phyloP scores from a whole-genome alignment of 2,797 vertebrate species.

The Hipposideros larvatus region DNA sequence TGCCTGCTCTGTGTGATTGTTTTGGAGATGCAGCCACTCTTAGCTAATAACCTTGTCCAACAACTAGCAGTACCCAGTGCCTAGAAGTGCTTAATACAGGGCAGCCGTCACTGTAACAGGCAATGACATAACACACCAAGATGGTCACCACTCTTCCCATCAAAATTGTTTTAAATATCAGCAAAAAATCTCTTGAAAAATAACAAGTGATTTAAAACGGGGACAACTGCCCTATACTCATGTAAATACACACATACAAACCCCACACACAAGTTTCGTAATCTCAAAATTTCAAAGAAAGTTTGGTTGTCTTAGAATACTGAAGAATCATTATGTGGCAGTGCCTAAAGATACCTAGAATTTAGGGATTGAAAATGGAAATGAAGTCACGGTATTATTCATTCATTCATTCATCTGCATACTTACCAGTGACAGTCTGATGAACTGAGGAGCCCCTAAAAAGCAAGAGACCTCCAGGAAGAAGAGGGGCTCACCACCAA shows the following conservation, averaged over 20 bases:
- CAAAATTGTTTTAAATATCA: background rate
- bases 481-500: background rate
- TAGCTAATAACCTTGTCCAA: background rate
- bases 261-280: background rate
- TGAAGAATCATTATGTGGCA: background rate
- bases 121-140: background rate
- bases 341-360: background rate
- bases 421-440: background rate
- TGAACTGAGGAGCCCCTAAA: background rate
- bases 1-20: background rate
- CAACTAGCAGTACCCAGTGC: background rate
- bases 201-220: background rate
- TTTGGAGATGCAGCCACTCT: background rate
- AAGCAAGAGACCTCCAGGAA: background rate
- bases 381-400: background rate
- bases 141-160: background rate
- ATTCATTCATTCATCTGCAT: background rate
- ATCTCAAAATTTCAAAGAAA: conserved; percentile 39
- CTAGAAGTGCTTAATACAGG: background rate
- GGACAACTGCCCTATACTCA: background rate
- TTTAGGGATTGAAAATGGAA: background rate
- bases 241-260: background rate
- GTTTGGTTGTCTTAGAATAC: background rate
- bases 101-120: background rate
- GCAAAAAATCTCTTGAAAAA: background rate